A percentile compares a stretch with the other conserved stretches of the same genome.
phyloP scores from a whole-genome alignment of 2,797 vertebrate genomes.

The Lophotriccus pileatus region DNA sequence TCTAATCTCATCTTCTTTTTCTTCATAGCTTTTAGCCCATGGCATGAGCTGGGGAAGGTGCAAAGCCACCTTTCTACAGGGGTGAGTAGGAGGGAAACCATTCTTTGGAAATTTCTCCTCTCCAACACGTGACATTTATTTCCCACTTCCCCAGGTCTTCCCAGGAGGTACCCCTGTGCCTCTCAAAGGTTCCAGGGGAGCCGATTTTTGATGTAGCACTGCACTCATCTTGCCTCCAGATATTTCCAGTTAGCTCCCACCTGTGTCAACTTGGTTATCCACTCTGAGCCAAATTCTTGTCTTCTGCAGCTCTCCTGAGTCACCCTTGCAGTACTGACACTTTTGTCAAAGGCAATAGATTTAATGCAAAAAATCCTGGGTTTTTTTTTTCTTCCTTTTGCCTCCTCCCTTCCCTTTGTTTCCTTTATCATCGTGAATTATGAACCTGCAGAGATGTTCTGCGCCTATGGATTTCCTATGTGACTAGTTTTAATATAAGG shows the following conservation, averaged over 20 bases:
- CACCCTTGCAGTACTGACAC: neutral
- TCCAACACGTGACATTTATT: neutral
- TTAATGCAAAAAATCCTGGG: neutral
- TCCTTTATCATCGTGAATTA: neutral
- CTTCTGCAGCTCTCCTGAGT: neutral
- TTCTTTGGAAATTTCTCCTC: neutral
- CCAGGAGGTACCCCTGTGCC: rapidly evolving
- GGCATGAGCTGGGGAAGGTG: rapidly evolving
- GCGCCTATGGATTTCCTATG: neutral
- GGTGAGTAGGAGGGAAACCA: rapidly evolving
- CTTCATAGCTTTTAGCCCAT: neutral
- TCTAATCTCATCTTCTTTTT: neutral
- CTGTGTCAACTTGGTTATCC: neutral
- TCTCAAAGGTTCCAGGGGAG: neutral
- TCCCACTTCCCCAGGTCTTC: neutral
- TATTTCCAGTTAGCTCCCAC: neutral
- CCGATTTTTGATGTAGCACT: neutral
- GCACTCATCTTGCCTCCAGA: neutral
- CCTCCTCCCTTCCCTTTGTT: neutral
- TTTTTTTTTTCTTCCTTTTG: neutral
- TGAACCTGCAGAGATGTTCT: neutral
- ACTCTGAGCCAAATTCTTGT: neutral
- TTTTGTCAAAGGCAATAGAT: neutral
- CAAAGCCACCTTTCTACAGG: neutral
- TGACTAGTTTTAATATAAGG: neutral